Evolutionary conservation across 2,797 vertebrate genomes (phyloP).

Genomic region (Synaphobranchus kaupii): DNA sequence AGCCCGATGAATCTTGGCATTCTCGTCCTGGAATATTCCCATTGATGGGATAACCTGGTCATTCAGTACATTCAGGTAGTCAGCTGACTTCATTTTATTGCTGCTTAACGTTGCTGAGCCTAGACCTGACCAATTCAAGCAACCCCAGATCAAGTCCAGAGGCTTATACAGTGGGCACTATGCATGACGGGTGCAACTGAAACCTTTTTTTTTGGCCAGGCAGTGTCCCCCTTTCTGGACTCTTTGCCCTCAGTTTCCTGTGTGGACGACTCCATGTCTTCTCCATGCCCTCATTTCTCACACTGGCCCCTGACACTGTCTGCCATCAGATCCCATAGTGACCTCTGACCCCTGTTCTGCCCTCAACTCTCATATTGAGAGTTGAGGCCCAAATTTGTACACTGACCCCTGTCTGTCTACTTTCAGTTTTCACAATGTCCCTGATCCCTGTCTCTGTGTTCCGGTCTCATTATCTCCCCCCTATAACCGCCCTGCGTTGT

Average conservation of each 20-base stretch:
- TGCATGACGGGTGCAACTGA: no score
- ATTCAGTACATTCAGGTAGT: no score
- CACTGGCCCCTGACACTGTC: not conserved
- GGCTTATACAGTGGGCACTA: no score
- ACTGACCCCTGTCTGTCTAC: not conserved
- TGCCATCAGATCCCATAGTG: not conserved
- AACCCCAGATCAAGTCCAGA: no score
- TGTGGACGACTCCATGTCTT: not conserved
- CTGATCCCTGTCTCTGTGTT: not conserved
- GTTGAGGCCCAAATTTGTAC: not conserved
- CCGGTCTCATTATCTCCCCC: no score
- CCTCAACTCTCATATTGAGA: not conserved
- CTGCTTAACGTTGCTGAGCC: no score
- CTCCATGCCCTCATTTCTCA: not conserved
- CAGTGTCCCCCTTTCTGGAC: not conserved
- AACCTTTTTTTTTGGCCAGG: no score
- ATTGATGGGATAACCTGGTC: no score
- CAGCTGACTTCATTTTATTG: no score
- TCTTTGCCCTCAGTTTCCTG: not conserved
- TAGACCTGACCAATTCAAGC: no score
- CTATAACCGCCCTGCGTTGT: not conserved
- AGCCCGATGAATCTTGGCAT: no score
- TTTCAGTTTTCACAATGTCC: not conserved
- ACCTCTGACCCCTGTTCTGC: conserved; percentile 14
- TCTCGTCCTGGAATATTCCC: no score